Evolutionary conservation across 2,888 invertebrate genomes (phyloP).

Genomic region (Pterostichus madidus): DNA sequence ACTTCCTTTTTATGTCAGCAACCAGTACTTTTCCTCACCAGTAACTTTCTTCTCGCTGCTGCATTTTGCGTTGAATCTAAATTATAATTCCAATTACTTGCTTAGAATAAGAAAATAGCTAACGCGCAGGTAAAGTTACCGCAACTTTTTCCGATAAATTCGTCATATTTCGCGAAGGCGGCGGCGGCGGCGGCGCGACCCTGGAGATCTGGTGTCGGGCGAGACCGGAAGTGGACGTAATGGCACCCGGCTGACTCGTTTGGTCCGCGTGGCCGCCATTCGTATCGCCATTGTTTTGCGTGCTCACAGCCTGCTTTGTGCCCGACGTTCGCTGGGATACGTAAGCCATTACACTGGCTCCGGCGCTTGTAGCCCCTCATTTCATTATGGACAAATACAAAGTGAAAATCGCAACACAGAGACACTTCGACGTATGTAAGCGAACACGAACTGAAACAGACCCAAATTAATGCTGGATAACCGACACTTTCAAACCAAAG

Average conservation of each 20-base stretch:
- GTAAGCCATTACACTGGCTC: slow-evolving; percentile 54
- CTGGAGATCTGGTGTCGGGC: slow-evolving; percentile 71
- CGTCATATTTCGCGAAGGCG: slow-evolving; percentile 48
- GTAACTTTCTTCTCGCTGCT: slow-evolving; percentile 45
- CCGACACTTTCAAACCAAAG: slow-evolving; percentile 9
- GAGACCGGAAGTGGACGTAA: slow-evolving; percentile 76
- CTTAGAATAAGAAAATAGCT: slow-evolving; percentile 63
- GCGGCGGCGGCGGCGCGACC: slow-evolving; percentile 69
- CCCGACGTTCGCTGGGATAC: neutral
- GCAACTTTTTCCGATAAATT: slow-evolving; percentile 62
- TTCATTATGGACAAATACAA: slow-evolving; percentile 65
- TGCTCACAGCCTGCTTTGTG: slow-evolving; percentile 59
- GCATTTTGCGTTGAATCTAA: slow-evolving; percentile 51
- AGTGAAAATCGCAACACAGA: slow-evolving; percentile 63
- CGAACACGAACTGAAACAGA: slow-evolving; percentile 8
- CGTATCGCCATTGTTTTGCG: slow-evolving; percentile 74
- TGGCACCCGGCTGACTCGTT: slow-evolving; percentile 75
- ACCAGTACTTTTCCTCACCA: slow-evolving; percentile 35
- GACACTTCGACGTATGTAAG: slow-evolving; percentile 16
- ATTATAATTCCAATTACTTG: slow-evolving; percentile 66
- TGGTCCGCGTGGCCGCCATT: slow-evolving; percentile 70
- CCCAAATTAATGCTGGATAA: slow-evolving; percentile 9
- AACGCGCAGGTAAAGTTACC: slow-evolving; percentile 37
- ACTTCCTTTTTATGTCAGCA: slow-evolving; percentile 57
- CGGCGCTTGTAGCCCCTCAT: slow-evolving; percentile 1